These are phyloP conservation scores for Dicentrarchus labrax DNA, from an alignment of 2,113 vertebrate species.

Conservation along the genomic window DNA sequence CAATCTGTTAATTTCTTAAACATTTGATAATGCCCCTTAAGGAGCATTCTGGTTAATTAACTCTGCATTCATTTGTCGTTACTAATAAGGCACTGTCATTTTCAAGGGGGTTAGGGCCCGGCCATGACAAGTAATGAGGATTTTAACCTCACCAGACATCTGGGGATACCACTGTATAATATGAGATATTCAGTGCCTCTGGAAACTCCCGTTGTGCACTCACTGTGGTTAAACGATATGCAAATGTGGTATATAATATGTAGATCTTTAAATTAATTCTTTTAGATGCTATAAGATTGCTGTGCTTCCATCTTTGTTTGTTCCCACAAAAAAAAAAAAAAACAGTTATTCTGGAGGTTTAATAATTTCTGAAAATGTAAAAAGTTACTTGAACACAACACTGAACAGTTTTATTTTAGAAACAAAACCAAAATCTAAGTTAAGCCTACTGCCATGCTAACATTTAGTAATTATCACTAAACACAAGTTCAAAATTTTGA, in stretches of 20 bases:
- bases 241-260: neutral
- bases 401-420: neutral
- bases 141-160: conserved; percentile 77
- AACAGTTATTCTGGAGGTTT: neutral
- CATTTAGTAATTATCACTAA: neutral
- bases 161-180: conserved; percentile 52
- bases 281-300: neutral
- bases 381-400: neutral
- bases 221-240: neutral
- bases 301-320: neutral
- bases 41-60: conserved; percentile 83
- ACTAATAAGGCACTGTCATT: conserved; percentile 83
- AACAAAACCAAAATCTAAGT: neutral
- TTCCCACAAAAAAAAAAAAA: neutral
- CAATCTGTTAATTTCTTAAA: conserved; percentile 83
- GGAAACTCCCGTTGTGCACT: conserved; percentile 38
- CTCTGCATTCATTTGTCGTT: conserved; percentile 76
- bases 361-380: neutral
- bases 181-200: conserved; percentile 35
- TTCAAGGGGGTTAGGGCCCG: conserved; percentile 80
- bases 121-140: conserved; percentile 80
- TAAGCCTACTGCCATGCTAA: neutral
- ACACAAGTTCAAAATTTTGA: too few species aligned
- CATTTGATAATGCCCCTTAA: conserved; percentile 80
- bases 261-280: neutral